Evolutionary conservation across 2,797 vertebrate genomes (phyloP), one percentile per base, ranked within the genome.

Genomic region (Sarcophilus harrisii): DNA sequence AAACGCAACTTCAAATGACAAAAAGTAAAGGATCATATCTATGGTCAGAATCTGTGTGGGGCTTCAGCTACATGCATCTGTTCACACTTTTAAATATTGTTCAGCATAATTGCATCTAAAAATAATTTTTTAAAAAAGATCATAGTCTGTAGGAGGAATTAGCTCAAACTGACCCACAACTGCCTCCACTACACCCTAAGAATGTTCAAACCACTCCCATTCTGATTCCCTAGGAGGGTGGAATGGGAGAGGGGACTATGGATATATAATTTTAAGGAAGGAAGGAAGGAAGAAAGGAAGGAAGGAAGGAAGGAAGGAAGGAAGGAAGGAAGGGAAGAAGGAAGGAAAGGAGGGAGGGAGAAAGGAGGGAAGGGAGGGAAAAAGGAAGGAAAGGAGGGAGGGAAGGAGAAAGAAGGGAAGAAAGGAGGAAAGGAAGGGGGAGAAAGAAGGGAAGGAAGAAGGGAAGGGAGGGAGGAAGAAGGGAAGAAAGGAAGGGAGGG

Each of bases 1-100:
- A 98, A 91, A 97, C 92, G 98, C 98, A 98, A 98, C 98, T 98
- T 98, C 98, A 98, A 99, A 98, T 95, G 96, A 96, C 94, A 60
- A 92, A 91, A 97, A 91, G 96, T 98, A 95, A 95, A 97, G 95
- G 98, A 98, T 98, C 97, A 54, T 93, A 96, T 98, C 95, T 45
- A 98, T 27, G 95, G 97, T 87, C 96, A 97, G 98, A 98, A 93
- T 95, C 97, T 97, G 96, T 96, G 97, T 55, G 11, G 66, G 54
- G 96, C 93, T 81, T 95, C 2, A 45, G 96, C 81, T 81, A 94
- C n/a, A 96, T 38, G 95, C 96, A 97, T 98, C 98, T 98, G 98
- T 98, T 98, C 96, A 28, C 91, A 27, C 97, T 96, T 97, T 97
- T 97, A 97, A 98, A 98, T 94, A 97, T 81, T 73, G 59, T 28